A percentile compares a stretch with the other conserved stretches of the same genome.
Evolutionary conservation across 2,888 invertebrate species (phyloP).

Genomic region (Pinctada fucata): DNA sequence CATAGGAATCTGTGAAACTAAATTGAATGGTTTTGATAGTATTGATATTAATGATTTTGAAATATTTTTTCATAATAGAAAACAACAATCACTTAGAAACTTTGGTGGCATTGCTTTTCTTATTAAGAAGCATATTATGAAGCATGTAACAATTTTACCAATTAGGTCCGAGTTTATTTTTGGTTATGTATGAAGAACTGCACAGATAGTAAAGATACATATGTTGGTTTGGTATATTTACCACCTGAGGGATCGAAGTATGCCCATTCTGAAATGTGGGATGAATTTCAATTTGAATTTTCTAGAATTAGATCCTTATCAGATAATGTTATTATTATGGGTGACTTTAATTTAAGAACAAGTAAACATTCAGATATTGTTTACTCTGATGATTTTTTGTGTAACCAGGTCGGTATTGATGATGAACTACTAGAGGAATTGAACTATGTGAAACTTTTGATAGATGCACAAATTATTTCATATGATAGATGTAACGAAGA

Average conservation of each 20-base stretch:
- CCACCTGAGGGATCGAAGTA: constrained; percentile 4
- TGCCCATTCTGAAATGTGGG: background rate
- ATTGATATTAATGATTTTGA: background rate
- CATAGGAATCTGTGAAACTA: background rate
- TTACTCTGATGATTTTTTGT: background rate
- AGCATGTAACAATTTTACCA: background rate
- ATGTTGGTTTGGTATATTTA: constrained; percentile 9
- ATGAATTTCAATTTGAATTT: constrained; percentile 11
- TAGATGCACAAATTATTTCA: background rate
- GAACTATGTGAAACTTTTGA: background rate
- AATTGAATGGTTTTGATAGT: background rate
- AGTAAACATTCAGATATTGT: too few relatives aligned
- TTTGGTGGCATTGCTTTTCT: constrained; percentile 7
- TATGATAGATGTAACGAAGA: constrained; percentile 1
- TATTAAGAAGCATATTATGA: background rate
- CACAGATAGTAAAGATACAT: background rate
- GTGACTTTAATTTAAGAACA: constrained; percentile 18
- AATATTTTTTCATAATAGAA: constrained; percentile 12
- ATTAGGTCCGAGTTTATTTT: background rate
- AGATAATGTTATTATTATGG: constrained; percentile 9
- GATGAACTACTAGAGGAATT: background rate
- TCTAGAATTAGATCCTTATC: background rate
- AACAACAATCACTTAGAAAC: background rate
- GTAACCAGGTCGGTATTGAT: background rate
- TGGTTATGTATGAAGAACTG: background rate